Evolutionary conservation across 1,140 invertebrate species (phyloP), one percentile per base, ranked within the genome.

Genomic region (Drosophila baimaii): DNA sequence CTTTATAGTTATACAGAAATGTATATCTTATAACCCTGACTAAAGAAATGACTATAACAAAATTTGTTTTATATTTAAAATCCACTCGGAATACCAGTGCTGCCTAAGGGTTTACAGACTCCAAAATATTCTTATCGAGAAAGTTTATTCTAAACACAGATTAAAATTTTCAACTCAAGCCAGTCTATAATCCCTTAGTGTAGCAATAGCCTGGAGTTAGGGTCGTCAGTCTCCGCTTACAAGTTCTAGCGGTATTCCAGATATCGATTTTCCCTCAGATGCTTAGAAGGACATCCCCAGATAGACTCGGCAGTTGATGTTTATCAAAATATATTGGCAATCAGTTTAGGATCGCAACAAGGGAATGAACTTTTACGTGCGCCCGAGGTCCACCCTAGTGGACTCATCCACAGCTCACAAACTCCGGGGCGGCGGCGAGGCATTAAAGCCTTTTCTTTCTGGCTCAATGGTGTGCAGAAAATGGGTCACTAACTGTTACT

Each of bases 401-500:
- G 23, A 19, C 21, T 15, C 27, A 31, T 17, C 27, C 35, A 21
- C 49, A 52, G 51, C 29, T 13, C 2, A 31, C 41, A 33, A 49
- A 13, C 29, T 56, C 5, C 25, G 15, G 3, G 39, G 13, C 27
- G 19, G 41, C 21, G 25, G 33, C 41, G 15, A 19, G 21, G 15
- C 52, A 65, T 86, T 80, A 69, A 74, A 84, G 80, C 84, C 84
- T 72, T 88, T 79, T 77, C 71, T 47, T 88, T 89, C 84, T 88
- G 80, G 84, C 79, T 88, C 84, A 88, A 77, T 88, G 84, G 84
- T 54, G 84, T 89, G 84, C 80, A 68, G 84, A 80, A 88, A 88
- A 88, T 77, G 84, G 84, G 84, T 88, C 84, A 88, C 84, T 88
- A 89, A 80, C 80, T 81, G 84, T 81, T 84, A 80, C 83, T 75